Percentiles rank a stretch among this genome's conserved stretches.
These are phyloP conservation scores for Typhlichthys subterraneus DNA, from an alignment of 2,797 vertebrate genomes.

Conservation along the genomic window DNA sequence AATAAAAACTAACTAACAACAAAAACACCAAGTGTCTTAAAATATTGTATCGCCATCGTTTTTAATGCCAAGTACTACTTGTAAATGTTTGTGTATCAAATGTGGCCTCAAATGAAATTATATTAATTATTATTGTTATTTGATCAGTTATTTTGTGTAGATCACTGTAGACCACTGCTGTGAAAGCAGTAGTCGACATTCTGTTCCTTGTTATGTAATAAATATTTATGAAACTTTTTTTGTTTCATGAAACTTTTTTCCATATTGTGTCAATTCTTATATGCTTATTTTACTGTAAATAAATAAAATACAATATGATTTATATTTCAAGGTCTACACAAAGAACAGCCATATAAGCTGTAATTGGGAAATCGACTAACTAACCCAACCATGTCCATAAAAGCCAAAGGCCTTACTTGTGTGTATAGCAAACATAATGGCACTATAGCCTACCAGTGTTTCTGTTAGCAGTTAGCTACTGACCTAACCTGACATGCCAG, in stretches of 20 bases:
- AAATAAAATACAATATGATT: no score
- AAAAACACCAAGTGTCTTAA: slow-evolving; percentile 94
- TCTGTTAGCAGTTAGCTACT: no score
- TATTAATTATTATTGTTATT: slow-evolving; percentile 69
- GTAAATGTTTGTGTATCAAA: slow-evolving; percentile 89
- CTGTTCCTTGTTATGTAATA: slow-evolving; percentile 88
- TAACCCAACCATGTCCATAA: no score
- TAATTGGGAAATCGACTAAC: no score
- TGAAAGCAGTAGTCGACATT: slow-evolving; percentile 80
- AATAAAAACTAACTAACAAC: slow-evolving; percentile 61
- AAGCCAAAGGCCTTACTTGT: no score
- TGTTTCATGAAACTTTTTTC: slow-evolving; percentile 6
- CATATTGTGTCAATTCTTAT: no score
- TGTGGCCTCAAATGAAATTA: slow-evolving; percentile 86
- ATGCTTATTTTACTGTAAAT: no score
- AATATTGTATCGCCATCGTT: slow-evolving; percentile 89
- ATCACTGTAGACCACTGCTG: slow-evolving; percentile 85
- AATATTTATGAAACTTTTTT: slow-evolving; percentile 87
- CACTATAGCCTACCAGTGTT: no score
- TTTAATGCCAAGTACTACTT: slow-evolving; percentile 90
- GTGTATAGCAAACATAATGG: no score
- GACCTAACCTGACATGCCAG: no score
- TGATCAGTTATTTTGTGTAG: slow-evolving; percentile 81
- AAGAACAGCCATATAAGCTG: no score
- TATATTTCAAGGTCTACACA: no score